Evolutionary conservation across 1,140 invertebrate genomes (phyloP).

Genomic region (Sarcophaga bullata): DNA sequence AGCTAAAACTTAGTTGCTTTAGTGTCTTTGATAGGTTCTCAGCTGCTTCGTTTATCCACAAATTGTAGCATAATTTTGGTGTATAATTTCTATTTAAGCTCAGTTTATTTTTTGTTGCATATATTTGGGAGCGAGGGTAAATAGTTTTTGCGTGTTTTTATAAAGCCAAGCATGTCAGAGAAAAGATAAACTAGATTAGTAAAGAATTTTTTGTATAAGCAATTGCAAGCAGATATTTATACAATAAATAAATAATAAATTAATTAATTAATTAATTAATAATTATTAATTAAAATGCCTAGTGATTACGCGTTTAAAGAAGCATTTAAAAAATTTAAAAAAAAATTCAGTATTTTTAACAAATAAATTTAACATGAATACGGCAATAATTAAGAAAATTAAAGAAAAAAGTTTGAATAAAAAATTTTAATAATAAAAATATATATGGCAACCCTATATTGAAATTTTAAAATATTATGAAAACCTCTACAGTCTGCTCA

Average conservation of each 20-base stretch:
- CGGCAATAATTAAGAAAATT: not conserved
- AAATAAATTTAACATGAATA: not conserved
- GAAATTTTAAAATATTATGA: no score
- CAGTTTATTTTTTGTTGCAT: conserved; percentile 12
- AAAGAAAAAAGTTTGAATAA: not conserved
- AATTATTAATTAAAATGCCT: conserved; percentile 50
- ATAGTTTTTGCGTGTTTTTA: conserved; percentile 3
- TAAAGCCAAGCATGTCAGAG: conserved; percentile 64
- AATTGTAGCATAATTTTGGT: conserved; percentile 26
- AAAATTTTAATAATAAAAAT: not conserved
- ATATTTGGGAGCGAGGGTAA: not conserved
- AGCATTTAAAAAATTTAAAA: conserved; percentile 21
- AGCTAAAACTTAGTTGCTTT: no score
- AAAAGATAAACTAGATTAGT: conserved; percentile 66
- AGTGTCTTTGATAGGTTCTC: no score
- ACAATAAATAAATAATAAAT: conserved; percentile 26
- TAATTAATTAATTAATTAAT: conserved; percentile 42
- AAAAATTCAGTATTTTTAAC: not conserved
- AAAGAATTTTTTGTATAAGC: conserved; percentile 52
- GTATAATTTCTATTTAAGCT: conserved; percentile 22
- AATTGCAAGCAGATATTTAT: conserved; percentile 2
- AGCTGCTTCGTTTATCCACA: not conserved
- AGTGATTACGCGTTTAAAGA: conserved; percentile 20
- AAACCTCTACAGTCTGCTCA: no score
- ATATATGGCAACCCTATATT: no score